Evolutionary conservation across 2,888 invertebrate species (phyloP), one percentile per base, ranked within the genome.

Genomic region (Caenorhabditis sp.): DNA sequence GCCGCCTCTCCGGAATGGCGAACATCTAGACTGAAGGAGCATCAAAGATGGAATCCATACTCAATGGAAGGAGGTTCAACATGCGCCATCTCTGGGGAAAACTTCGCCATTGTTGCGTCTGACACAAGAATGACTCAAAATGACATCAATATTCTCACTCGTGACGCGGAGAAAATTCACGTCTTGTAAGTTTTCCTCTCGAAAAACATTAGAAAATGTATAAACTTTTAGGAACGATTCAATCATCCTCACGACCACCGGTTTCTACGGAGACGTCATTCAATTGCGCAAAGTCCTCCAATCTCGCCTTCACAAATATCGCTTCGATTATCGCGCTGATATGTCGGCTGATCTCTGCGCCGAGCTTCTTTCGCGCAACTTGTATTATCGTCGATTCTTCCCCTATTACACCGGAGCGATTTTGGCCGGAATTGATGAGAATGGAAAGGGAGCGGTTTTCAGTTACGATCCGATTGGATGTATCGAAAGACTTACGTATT

Each of bases 381-480:
- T 99, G 82, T 99, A 99, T 88, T 93, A 95, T 88, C 94, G 95
- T 85, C 92, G 99, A 66, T 99, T 99, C 90, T 99, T 99, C 89
- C 99, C 99, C 0, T 97, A 97, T 89, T 99, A 97, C 88, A 93
- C 97, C 24, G 94, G 94, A 31, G 97, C 96, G 88, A 92, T 97
- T 58, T 89, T 99, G 64, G 97, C 94, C 61, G 99, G 99, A n/a
- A 78, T 99, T 63, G 96, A 97, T 89, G 92, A 92, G 36, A 92
- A 96, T 76, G 97, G 91, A 2, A 93, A 94, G 88, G 99, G 99
- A 10, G 93, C 93, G 83, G 93, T 99, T 8, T 99, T 93, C 90
- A 94, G 94, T 86, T 99, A 97, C 88, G 99, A 99, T 89, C 97
- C 97, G 0, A 93, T 99, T 79, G 99, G 99, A 0, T 95, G 95